Conservation (phyloP, 2,888 invertebrate genomes). For the Conus canariensis region DNA sequence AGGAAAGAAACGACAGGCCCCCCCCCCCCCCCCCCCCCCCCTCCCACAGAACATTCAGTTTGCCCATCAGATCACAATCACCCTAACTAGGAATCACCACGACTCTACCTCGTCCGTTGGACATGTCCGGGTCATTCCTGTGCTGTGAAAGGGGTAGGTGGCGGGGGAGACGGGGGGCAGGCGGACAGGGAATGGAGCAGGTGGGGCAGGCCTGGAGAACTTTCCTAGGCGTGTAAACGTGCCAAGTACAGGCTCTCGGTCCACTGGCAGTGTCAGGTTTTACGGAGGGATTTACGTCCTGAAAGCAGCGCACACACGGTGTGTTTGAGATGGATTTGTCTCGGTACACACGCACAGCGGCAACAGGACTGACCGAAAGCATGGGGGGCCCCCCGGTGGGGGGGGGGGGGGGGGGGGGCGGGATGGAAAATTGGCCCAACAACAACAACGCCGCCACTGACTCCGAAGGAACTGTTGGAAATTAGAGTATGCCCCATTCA, state of each 20-base stretch:
- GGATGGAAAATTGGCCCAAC: not conserved
- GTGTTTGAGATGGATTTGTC: slow-evolving; percentile 30
- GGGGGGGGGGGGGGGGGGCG: not conserved
- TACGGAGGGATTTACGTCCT: slow-evolving; percentile 9
- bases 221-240: slow-evolving; percentile 25
- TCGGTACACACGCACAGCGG: slow-evolving; percentile 1
- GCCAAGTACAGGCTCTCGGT: not conserved
- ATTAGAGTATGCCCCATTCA: no score
- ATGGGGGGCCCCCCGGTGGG: not conserved
- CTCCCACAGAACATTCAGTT: no score
- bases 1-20: no score
- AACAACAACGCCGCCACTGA: not conserved
- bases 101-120: no score
- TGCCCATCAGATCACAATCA: no score
- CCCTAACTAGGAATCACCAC: no score
- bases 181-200: not conserved
- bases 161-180: not conserved
- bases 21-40: no score
- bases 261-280: slow-evolving; percentile 28
- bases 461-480: no score
- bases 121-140: no score
- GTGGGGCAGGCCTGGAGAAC: not conserved
- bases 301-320: slow-evolving; percentile 16
- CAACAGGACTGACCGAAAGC: not conserved
- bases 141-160: not conserved